Evolutionary conservation across 2,888 invertebrate genomes (phyloP), one percentile per base, ranked within the genome.

Genomic region (Metallyticus violacea): DNA sequence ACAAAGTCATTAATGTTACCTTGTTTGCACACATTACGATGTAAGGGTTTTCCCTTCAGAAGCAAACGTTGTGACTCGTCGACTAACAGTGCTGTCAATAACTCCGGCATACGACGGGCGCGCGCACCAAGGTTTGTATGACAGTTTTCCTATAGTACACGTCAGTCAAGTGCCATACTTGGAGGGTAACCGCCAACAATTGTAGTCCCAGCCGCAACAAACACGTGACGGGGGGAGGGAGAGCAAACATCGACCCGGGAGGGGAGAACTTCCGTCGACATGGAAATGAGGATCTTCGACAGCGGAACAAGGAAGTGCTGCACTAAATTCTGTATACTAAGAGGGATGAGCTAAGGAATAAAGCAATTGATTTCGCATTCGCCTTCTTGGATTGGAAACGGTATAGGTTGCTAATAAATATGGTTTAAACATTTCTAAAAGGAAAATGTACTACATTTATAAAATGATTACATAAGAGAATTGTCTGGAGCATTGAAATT

Each of bases 141-240:
- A 82, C 82, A 76, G 82, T 82, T 82, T 82, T 76, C 82, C 82
- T 76, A 82, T 82, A 82, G 30, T 30, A 30, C 25, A 26, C 82
- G 62, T 82, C 82, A 82, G 26, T 76, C 26, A 82, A 82, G 82
- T 27, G 76, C 26, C 76, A 30, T 76, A 76, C 82, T 82, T 76
- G 82, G 82, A 76, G 82, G 82, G 27, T 76, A 62, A 82, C 82
- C 82, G 26, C 82, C 76, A 76, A 82, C 76, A 82, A 30, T 82
- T 82, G 82, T 82, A 62, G 76, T 76, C 62, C 62, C 26, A 82
- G 76, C 62, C 29, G 22, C 76, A 76, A 82, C 82, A 82, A 26
- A 25, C 82, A 62, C 26, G 76, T 76, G 76, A 27, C 82, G 40
- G 40, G 40, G 40, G 22, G 40, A 62, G 15, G 40, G 15, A 62